Evolutionary conservation across 1,140 invertebrate species (phyloP), one percentile per base, ranked within the genome.

Genomic region (Pteromalus puparum): DNA sequence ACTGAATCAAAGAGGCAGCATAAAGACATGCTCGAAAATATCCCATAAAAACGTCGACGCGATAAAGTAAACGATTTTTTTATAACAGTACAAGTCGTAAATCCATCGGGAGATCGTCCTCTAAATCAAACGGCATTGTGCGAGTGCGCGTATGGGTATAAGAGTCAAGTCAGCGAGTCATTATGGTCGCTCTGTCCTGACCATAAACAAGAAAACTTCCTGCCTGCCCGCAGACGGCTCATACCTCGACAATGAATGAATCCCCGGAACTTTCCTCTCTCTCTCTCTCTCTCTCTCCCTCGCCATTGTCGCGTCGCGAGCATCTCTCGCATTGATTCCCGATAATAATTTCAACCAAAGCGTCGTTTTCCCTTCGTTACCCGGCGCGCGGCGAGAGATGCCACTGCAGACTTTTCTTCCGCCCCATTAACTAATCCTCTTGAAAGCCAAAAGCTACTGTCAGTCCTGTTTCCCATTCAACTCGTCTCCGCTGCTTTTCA

Each of bases 171-270:
- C 12, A 77, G 38, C 34, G 30, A 73, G 73, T 83, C 46, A 83
- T 83, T 76, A 83, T 53, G 68, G 24, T 46, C 38, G n/a, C 18
- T 73, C 30, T 46, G 30, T 15, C 6, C 48, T 70, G 74, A 78
- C 74, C 75, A 34, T 70, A 78, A 83, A 72, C 13, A 72, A 83
- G 82, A 72, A 83, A 77, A 78, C 26, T 83, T 78, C n/a, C 15
- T 70, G 53, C 48, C 30, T 34, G 21, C 26, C 26, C 13, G 34
- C 34, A 48, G 38, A 28, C 42, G 7, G 46, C 48, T 15, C 30
- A n/a, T 72, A 24, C 18, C 48, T 46, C 1, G 24, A 53, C 61
- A 72, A 70, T 70, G 74, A 77, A 72, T 18, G 24, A 28, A 38
- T 79, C 82, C 38, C 28, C 28, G 21, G 72, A 75, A 42, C 30